A percentile compares a stretch with the other conserved stretches of the same genome.
These are phyloP conservation scores for Montipora capitata DNA, from an alignment of 92 coral and sea anemone genomes.

Conservation along the genomic window DNA sequence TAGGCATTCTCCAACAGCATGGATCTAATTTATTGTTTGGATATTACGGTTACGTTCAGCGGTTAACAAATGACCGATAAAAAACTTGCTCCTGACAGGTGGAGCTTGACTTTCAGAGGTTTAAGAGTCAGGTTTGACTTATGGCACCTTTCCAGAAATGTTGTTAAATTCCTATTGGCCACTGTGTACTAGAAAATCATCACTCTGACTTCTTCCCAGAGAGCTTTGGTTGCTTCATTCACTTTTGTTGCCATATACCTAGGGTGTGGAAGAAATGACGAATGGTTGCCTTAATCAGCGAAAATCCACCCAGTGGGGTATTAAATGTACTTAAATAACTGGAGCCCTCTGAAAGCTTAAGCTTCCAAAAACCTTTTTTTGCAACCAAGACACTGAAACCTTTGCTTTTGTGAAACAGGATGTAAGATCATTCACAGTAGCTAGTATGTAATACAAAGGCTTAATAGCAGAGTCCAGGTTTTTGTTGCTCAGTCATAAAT, in stretches of 20 bases:
- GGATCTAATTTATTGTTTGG: conserved; percentile 14
- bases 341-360: conserved; percentile 29
- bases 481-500: conserved; percentile 36
- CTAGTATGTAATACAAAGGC: conserved; percentile 25
- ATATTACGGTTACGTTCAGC: conserved; percentile 21
- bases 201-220: conserved; percentile 33
- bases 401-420: conserved; percentile 47
- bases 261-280: conserved; percentile 42
- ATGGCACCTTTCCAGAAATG: conserved; percentile 41
- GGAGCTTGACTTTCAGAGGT: conserved; percentile 31
- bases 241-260: conserved; percentile 54
- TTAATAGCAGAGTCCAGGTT: conserved; percentile 38
- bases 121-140: conserved; percentile 51
- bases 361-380: conserved; percentile 47
- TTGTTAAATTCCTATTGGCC: conserved; percentile 42
- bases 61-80: conserved; percentile 35
- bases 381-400: conserved; percentile 52
- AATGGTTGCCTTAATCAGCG: conserved; percentile 54
- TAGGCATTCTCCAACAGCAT: conserved; percentile 2
- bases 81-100: conserved; percentile 27
- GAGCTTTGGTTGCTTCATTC: conserved; percentile 47
- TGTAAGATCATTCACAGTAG: conserved; percentile 45
- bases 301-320: conserved; percentile 48
- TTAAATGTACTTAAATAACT: conserved; percentile 35
- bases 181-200: conserved; percentile 52